These are phyloP conservation scores for Ichneumoninae sp. DNA, from an alignment of 2,888 invertebrate species.

Conservation along the genomic window DNA sequence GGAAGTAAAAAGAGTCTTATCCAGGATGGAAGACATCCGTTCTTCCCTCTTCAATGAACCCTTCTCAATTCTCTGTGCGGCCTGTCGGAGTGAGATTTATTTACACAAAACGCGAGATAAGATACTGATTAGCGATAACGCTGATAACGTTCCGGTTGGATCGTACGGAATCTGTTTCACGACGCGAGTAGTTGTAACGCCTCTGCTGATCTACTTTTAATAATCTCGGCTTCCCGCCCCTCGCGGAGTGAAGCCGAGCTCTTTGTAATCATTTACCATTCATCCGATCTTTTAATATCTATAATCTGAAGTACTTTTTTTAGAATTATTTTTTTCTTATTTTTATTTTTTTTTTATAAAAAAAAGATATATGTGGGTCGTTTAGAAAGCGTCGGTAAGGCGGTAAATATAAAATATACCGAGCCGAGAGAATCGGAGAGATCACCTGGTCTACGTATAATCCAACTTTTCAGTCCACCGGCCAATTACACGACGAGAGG, in stretches of 20 bases:
- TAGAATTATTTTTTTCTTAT: too few relatives aligned
- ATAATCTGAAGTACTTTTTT: constrained; percentile 20
- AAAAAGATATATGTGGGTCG: background rate
- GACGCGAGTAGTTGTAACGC: background rate
- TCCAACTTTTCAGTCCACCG: constrained; percentile 31
- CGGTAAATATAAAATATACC: constrained; percentile 21
- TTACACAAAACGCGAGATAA: background rate
- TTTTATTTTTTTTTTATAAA: background rate
- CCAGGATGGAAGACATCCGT: background rate
- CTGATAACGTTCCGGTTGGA: background rate
- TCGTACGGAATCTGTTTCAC: background rate
- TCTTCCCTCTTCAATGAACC: too few relatives aligned
- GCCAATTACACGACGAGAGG: constrained; percentile 40
- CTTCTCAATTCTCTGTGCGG: too few relatives aligned
- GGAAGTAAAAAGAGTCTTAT: background rate
- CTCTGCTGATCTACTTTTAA: constrained; percentile 33
- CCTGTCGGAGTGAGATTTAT: background rate
- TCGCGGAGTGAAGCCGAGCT: background rate
- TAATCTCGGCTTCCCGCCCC: background rate
- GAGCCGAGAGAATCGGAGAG: constrained; percentile 15
- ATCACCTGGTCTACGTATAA: constrained; percentile 33
- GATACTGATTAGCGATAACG: background rate
- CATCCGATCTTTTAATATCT: constrained; percentile 42
- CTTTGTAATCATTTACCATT: constrained; percentile 3
- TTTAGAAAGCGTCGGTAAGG: constrained; percentile 7